These are phyloP conservation scores for Phaetusa simplex DNA, from an alignment of 2,113 vertebrate species.

Conservation along the genomic window DNA sequence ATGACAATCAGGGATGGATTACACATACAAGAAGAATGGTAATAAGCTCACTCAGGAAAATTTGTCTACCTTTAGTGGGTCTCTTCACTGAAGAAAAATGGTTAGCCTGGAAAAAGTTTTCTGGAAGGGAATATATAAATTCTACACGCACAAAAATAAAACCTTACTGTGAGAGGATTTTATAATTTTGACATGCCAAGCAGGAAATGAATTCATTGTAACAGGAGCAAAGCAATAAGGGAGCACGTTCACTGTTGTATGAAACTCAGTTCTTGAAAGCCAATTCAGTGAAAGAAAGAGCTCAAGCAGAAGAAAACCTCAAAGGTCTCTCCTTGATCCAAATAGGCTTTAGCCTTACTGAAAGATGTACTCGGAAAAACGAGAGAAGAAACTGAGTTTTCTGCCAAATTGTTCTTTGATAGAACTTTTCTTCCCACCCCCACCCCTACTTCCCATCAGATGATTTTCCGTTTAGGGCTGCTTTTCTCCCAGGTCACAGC, in stretches of 20 bases:
- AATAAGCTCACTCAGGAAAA: neutral
- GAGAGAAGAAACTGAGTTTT: neutral
- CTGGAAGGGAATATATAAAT: neutral
- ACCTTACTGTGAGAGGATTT: neutral
- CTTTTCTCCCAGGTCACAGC: neutral
- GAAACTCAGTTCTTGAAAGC: neutral
- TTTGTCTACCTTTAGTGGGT: neutral
- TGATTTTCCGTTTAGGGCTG: neutral
- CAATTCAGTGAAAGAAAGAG: slow-evolving; percentile 4
- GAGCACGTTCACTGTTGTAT: neutral
- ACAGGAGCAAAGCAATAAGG: neutral
- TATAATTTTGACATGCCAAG: slow-evolving; percentile 2
- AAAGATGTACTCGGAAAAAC: neutral
- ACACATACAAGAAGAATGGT: neutral
- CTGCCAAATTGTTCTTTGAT: neutral
- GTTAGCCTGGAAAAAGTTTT: neutral
- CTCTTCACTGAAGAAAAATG: neutral
- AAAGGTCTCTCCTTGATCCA: neutral
- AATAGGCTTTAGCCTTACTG: neutral
- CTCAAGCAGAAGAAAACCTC: neutral
- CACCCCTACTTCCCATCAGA: neutral
- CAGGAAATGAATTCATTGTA: slow-evolving; percentile 32
- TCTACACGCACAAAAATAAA: neutral
- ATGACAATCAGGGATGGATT: neutral
- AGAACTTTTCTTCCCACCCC: neutral